These are phyloP conservation scores for Liposcelis brunnea DNA, from an alignment of 2,888 invertebrate species.

Conservation along the genomic window DNA sequence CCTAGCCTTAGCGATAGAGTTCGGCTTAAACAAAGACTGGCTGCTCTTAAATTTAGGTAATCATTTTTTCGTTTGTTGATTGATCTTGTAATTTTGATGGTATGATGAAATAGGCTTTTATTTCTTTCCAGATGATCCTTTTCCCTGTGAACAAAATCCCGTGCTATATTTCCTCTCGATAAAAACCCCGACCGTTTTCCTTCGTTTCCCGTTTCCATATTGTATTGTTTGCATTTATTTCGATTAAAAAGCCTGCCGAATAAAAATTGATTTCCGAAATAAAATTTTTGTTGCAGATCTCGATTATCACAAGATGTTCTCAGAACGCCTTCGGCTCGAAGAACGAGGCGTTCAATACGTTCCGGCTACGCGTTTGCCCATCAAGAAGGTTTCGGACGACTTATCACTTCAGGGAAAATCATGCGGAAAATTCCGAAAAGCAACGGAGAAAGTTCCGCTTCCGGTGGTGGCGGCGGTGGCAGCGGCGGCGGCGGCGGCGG, in stretches of 20 bases:
- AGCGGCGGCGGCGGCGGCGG: no score
- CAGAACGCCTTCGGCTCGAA: slow-evolving; percentile 71
- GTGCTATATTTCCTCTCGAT: no score
- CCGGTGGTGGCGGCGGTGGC: background rate
- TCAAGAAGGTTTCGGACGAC: slow-evolving; percentile 89
- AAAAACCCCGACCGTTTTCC: no score
- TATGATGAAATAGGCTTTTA: background rate
- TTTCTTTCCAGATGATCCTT: background rate
- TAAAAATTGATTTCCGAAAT: no score
- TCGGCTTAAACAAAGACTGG: slow-evolving; percentile 60
- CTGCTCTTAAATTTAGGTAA: slow-evolving; percentile 25
- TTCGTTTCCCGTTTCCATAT: no score
- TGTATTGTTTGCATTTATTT: no score
- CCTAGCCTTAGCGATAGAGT: slow-evolving; percentile 88
- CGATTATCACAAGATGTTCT: slow-evolving; percentile 60
- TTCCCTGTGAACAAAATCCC: no score
- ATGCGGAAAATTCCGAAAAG: slow-evolving; percentile 71
- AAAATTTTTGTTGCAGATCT: slow-evolving; percentile 27
- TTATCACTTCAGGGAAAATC: slow-evolving; percentile 94
- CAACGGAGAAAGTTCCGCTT: slow-evolving; percentile 6
- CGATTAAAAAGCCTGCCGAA: no score
- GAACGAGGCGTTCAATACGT: slow-evolving; percentile 78
- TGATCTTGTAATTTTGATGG: background rate
- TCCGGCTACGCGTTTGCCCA: slow-evolving; percentile 98
- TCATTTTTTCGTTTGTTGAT: slow-evolving; percentile 6